A percentile compares a stretch with the other conserved stretches of the same genome.
These are phyloP conservation scores for Formica exsecta DNA, from an alignment of 1,140 invertebrate species.

Conservation along the genomic window DNA sequence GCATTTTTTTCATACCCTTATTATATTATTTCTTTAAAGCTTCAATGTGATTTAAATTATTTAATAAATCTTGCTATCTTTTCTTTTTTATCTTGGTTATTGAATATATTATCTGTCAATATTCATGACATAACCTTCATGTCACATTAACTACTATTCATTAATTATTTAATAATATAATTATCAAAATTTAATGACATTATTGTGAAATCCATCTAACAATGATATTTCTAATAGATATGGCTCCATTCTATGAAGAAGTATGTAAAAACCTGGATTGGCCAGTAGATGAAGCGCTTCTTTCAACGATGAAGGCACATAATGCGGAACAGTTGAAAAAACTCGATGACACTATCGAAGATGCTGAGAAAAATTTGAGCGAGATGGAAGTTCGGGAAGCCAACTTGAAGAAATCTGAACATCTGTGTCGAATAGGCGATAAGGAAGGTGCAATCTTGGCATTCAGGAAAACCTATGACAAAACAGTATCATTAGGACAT, in stretches of 20 bases:
- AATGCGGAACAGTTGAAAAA: conserved; percentile 94
- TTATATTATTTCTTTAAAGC: conserved; percentile 25
- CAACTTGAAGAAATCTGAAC: conserved; percentile 96
- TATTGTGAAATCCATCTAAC: background rate
- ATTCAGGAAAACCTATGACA: conserved; percentile 96
- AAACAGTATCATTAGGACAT: conserved; percentile 97
- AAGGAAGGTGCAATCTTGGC: conserved; percentile 92
- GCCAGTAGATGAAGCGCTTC: conserved; percentile 91
- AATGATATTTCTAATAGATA: conserved; percentile 87
- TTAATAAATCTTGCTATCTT: background rate
- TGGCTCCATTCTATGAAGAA: conserved; percentile 99
- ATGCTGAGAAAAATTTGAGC: conserved; percentile 97
- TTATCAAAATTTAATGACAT: background rate
- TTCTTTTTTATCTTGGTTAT: background rate
- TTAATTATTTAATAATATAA: background rate
- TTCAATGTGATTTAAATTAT: background rate
- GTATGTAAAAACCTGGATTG: conserved; percentile 93
- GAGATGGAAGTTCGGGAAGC: conserved; percentile 97
- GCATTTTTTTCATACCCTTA: conserved; percentile 75
- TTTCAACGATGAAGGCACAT: conserved; percentile 93
- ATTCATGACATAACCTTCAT: conserved; percentile 21
- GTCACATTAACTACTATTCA: background rate
- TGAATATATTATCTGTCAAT: conserved; percentile 11
- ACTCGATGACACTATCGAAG: conserved; percentile 95
- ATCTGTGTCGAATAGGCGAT: conserved; percentile 98